These are phyloP conservation scores for Torymus aiolomorphi DNA, from an alignment of 2,888 invertebrate species.

Conservation along the genomic window DNA sequence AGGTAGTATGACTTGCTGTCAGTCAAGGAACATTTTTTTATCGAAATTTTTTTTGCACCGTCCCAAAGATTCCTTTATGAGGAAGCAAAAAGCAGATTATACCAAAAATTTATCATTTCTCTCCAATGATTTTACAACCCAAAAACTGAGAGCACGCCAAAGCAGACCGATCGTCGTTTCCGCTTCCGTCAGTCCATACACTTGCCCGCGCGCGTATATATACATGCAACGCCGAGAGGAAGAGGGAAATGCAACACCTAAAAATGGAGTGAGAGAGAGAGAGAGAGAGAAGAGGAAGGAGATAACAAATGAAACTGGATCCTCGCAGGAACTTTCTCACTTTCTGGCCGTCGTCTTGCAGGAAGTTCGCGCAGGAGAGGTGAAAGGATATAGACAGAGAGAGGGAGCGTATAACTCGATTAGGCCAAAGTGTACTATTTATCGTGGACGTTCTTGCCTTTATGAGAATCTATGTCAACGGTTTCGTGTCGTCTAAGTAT, in stretches of 20 bases:
- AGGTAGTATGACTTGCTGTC: no score
- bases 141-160: slow-evolving; percentile 25
- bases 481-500: not conserved
- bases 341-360: slow-evolving; percentile 23
- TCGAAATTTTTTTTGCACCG: no score
- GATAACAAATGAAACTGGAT: slow-evolving; percentile 46
- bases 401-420: not conserved
- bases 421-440: not conserved
- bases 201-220: no score
- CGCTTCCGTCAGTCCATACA: slow-evolving; percentile 61
- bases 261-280: slow-evolving; percentile 4
- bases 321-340: slow-evolving; percentile 22
- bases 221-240: slow-evolving; percentile 23
- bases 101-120: no score
- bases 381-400: not conserved
- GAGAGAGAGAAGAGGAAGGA: slow-evolving; percentile 34
- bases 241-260: slow-evolving; percentile 51
- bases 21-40: no score
- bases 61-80: no score
- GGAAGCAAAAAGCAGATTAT: no score
- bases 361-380: slow-evolving; percentile 15
- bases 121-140: no score
- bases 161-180: slow-evolving; percentile 54
- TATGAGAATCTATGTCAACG: not conserved
- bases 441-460: not conserved